These are phyloP conservation scores for Oostethus manadensis DNA, from an alignment of 2,113 vertebrate genomes.

Conservation along the genomic window DNA sequence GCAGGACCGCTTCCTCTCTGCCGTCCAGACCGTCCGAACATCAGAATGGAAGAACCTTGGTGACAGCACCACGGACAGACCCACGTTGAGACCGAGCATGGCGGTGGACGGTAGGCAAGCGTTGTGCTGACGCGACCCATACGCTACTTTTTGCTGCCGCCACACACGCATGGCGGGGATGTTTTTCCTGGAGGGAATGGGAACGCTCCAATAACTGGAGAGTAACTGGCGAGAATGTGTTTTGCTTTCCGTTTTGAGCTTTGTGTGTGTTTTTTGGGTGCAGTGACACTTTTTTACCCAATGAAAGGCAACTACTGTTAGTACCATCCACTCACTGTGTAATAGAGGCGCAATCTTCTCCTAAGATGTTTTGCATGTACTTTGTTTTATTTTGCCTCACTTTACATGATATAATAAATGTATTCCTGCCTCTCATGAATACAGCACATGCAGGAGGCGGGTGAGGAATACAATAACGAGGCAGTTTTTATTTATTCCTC, in stretches of 20 bases:
- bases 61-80: constrained; percentile 71
- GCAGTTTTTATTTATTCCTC: constrained; percentile 15
- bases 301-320: neutral
- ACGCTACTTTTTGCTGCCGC: neutral
- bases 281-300: neutral
- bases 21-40: neutral
- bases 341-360: neutral
- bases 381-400: too few relatives aligned
- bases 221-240: too few relatives aligned
- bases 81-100: constrained; percentile 70
- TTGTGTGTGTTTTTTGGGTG: too few relatives aligned
- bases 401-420: neutral
- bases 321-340: neutral
- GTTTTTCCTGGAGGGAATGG: neutral
- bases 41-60: constrained; percentile 61
- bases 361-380: neutral
- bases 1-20: constrained; percentile 4
- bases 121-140: neutral
- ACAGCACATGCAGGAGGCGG: neutral
- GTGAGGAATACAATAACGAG: constrained; percentile 11
- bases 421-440: constrained; percentile 18
- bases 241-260: neutral
- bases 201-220: neutral
- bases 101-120: constrained; percentile 76
- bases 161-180: neutral